These are phyloP conservation scores for Biston stratarius DNA, from an alignment of 2,888 invertebrate species.

Conservation along the genomic window DNA sequence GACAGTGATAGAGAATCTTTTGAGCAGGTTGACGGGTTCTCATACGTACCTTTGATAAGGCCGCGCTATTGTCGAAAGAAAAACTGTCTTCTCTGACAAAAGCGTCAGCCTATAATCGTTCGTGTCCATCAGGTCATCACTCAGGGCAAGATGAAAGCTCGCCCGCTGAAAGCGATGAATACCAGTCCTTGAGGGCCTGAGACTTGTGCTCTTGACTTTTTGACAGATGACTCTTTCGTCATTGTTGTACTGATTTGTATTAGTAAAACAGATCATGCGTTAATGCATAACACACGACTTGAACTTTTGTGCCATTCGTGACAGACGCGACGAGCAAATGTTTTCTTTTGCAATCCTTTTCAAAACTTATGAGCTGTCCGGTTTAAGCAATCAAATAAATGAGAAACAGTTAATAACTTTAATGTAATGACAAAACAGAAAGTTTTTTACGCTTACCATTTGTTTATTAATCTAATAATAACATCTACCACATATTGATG, in stretches of 20 bases:
- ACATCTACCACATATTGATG: constrained; percentile 7
- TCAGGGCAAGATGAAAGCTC: constrained; percentile 77
- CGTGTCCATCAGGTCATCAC: constrained; percentile 80
- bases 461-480: not conserved
- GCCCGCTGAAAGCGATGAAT: constrained; percentile 46
- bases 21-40: constrained; percentile 17
- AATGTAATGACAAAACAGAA: constrained; percentile 1
- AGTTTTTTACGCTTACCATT: not conserved
- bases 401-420: constrained; percentile 1
- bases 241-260: constrained; percentile 71
- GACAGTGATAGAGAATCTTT: constrained; percentile 13
- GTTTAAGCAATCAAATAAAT: constrained; percentile 13
- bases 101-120: constrained; percentile 75
- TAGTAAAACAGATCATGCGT: constrained; percentile 67
- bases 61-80: constrained; percentile 70
- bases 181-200: constrained; percentile 38
- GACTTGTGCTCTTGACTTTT: constrained; percentile 43
- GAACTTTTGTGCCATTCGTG: constrained; percentile 37
- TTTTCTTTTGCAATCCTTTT: constrained; percentile 23
- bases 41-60: constrained; percentile 64
- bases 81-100: constrained; percentile 71
- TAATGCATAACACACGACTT: constrained; percentile 43
- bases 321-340: constrained; percentile 27
- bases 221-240: constrained; percentile 71
- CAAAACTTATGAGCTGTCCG: constrained; percentile 3